These are phyloP conservation scores for Teleiodes luculella DNA, from an alignment of 2,888 invertebrate genomes.

Conservation along the genomic window DNA sequence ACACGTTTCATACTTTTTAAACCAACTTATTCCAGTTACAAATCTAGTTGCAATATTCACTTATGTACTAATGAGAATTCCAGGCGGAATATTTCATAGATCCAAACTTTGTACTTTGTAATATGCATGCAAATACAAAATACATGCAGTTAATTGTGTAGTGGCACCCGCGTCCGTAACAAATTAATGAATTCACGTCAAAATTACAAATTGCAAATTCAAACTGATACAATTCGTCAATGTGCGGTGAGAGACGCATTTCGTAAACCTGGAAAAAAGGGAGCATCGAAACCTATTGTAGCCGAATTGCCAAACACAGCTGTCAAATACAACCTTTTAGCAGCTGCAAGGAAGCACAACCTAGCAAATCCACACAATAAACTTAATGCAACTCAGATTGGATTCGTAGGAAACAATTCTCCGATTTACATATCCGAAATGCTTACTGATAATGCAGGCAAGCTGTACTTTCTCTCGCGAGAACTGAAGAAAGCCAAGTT, in stretches of 20 bases:
- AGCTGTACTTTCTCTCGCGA: not conserved
- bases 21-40: not conserved
- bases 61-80: not conserved
- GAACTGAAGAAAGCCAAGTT: not conserved
- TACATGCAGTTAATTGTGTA: not conserved
- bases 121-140: constrained; percentile 31
- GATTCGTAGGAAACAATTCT: not conserved
- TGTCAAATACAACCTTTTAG: not conserved
- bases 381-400: not conserved
- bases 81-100: not conserved
- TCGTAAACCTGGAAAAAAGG: not conserved
- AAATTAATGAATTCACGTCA: constrained; percentile 68
- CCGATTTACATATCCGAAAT: not conserved
- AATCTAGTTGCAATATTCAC: not conserved
- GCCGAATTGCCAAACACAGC: not conserved
- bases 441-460: not conserved
- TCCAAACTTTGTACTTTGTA: not conserved
- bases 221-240: constrained; percentile 71
- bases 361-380: not conserved
- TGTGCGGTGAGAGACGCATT: too few species aligned
- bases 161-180: constrained; percentile 29
- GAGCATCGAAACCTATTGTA: not conserved
- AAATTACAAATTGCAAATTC: constrained; percentile 72
- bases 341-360: not conserved
- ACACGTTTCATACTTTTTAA: not conserved